Evolutionary conservation across 2,113 vertebrate species (phyloP).

Genomic region (Puma concolor): DNA sequence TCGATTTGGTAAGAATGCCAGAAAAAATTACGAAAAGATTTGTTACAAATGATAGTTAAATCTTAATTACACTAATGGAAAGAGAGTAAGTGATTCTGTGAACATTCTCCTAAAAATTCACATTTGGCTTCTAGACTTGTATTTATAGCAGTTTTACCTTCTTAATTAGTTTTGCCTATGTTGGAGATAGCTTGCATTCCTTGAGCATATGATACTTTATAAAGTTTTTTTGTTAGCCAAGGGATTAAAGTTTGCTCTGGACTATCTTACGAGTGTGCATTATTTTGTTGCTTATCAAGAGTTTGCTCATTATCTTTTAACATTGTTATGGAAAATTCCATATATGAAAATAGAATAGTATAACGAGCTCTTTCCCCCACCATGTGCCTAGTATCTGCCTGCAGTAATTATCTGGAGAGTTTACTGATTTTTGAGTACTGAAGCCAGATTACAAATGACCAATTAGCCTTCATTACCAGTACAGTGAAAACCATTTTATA

Average conservation of each 20-base stretch:
- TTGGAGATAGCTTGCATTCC: conserved; percentile 33
- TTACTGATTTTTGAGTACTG: conserved; percentile 38
- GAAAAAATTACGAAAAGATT: conserved; percentile 48
- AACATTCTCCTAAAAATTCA: conserved; percentile 50
- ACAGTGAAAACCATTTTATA: conserved; percentile 55
- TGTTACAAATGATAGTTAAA: conserved; percentile 43
- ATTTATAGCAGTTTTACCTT: conserved; percentile 25
- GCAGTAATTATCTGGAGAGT: not conserved
- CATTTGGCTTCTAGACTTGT: conserved; percentile 47
- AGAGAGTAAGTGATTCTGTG: conserved; percentile 16
- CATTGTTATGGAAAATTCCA: conserved; percentile 28
- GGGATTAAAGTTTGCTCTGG: not conserved
- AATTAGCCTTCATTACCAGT: conserved; percentile 26
- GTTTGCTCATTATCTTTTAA: conserved; percentile 32
- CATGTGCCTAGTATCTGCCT: not conserved
- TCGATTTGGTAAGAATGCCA: conserved; percentile 96
- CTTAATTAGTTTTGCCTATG: not conserved
- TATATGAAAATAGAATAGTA: conserved; percentile 2
- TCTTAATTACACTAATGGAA: conserved; percentile 54
- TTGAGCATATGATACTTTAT: not conserved
- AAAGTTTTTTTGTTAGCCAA: conserved; percentile 32
- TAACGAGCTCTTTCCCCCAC: not conserved
- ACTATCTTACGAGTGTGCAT: not conserved
- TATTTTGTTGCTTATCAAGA: conserved; percentile 19
- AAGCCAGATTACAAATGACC: conserved; percentile 45